phyloP scores from a whole-genome alignment of 1,140 invertebrate species.

The Cheumatopsyche charites region DNA sequence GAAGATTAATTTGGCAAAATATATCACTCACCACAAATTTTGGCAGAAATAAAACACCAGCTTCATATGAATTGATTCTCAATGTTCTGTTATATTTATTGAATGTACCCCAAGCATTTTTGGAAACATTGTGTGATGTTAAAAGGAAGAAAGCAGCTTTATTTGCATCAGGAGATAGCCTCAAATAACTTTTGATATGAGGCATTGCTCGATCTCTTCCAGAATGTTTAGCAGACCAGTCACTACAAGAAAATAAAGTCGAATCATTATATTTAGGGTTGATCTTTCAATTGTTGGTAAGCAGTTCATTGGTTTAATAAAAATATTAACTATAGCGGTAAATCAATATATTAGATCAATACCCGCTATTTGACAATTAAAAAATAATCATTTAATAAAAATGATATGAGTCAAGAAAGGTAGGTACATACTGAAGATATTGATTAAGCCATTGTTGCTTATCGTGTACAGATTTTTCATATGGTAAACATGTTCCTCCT shows the following conservation, averaged over 20 bases:
- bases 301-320: too few relatives aligned
- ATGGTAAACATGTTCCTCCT: constrained; percentile 88
- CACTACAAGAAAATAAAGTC: constrained; percentile 65
- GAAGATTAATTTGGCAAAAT: not conserved
- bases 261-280: too few relatives aligned
- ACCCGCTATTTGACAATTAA: constrained; percentile 25
- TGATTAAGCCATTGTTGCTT: constrained; percentile 85
- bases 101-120: constrained; percentile 89
- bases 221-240: constrained; percentile 79
- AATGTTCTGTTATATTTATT: constrained; percentile 71
- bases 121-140: constrained; percentile 93
- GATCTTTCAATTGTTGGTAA: too few relatives aligned
- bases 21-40: constrained; percentile 77
- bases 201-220: constrained; percentile 82
- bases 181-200: constrained; percentile 91
- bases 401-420: not conserved
- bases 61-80: constrained; percentile 88
- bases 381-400: too few relatives aligned
- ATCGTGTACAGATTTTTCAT: constrained; percentile 75
- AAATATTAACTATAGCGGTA: too few relatives aligned
- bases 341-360: too few relatives aligned
- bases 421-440: constrained; percentile 74
- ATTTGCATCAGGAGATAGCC: constrained; percentile 72
- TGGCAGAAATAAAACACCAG: constrained; percentile 89
- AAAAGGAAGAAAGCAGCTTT: constrained; percentile 79